Conservation (phyloP, 2,113 vertebrate species). For the Cacatua alba region DNA sequence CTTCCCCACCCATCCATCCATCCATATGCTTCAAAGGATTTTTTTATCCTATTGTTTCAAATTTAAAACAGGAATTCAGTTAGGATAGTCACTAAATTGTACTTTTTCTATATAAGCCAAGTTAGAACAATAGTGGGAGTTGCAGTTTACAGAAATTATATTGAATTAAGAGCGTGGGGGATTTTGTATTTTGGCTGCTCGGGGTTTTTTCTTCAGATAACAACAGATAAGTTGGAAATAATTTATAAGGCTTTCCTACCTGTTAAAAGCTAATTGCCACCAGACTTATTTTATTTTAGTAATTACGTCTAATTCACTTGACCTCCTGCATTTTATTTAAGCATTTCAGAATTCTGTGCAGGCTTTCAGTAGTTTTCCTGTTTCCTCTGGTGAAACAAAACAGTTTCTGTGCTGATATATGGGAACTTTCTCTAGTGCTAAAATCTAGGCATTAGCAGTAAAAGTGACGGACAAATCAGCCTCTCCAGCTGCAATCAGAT, state of each 20-base stretch:
- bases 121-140: neutral
- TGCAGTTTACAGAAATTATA: neutral
- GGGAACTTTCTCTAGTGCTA: neutral
- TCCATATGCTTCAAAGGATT: neutral
- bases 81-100: neutral
- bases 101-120: rapidly evolving
- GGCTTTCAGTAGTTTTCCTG: neutral
- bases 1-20: neutral
- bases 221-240: neutral
- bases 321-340: neutral
- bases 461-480: neutral
- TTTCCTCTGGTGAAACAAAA: neutral
- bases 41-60: neutral
- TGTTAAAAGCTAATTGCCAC: neutral
- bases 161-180: neutral
- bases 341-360: neutral
- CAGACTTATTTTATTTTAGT: neutral
- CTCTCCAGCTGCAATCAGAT: neutral
- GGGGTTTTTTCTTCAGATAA: neutral
- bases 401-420: neutral
- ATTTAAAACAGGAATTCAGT: neutral
- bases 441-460: neutral
- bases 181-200: neutral
- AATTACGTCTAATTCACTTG: neutral
- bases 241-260: neutral